Percentiles rank a stretch among this genome's conserved stretches.
Conservation (phyloP, 64 coral and sea anemone species). For the Montipora efflorescens region DNA sequence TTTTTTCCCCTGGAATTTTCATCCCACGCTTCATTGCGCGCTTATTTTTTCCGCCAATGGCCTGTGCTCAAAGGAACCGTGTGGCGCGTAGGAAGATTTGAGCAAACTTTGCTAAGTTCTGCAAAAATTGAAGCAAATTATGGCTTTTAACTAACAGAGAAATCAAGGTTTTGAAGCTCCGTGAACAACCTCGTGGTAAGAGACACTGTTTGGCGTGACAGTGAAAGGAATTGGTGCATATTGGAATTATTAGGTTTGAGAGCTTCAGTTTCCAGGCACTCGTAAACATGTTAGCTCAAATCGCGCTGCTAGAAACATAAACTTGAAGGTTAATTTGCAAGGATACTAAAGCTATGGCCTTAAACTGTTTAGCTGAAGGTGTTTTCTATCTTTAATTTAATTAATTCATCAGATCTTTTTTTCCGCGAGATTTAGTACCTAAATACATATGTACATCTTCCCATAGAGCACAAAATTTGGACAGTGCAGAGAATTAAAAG, state of each 20-base stretch:
- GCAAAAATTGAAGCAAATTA: slow-evolving; percentile 23
- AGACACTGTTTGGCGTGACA: not conserved
- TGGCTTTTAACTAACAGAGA: slow-evolving; percentile 1
- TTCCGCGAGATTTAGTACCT: too few species aligned
- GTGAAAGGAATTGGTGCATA: not conserved
- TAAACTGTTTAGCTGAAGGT: too few species aligned
- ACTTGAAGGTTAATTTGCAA: too few species aligned
- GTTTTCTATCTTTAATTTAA: too few species aligned
- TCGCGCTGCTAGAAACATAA: too few species aligned
- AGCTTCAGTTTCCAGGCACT: slow-evolving; percentile 33
- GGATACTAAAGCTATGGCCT: too few species aligned
- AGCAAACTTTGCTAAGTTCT: slow-evolving; percentile 39
- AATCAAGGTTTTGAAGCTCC: not conserved
- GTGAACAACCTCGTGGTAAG: slow-evolving; percentile 1
- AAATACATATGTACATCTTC: too few species aligned
- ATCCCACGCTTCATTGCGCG: slow-evolving; percentile 7
- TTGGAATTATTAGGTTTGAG: not conserved
- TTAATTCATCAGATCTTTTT: too few species aligned
- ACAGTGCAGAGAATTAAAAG: too few species aligned
- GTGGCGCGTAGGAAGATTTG: slow-evolving; percentile 59
- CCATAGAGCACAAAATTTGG: too few species aligned
- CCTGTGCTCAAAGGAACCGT: slow-evolving; percentile 49
- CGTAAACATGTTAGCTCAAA: not conserved
- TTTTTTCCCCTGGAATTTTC: too few species aligned
- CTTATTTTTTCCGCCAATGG: slow-evolving; percentile 60